These are phyloP conservation scores for Popillia japonica DNA, from an alignment of 1,140 invertebrate genomes.

Conservation along the genomic window DNA sequence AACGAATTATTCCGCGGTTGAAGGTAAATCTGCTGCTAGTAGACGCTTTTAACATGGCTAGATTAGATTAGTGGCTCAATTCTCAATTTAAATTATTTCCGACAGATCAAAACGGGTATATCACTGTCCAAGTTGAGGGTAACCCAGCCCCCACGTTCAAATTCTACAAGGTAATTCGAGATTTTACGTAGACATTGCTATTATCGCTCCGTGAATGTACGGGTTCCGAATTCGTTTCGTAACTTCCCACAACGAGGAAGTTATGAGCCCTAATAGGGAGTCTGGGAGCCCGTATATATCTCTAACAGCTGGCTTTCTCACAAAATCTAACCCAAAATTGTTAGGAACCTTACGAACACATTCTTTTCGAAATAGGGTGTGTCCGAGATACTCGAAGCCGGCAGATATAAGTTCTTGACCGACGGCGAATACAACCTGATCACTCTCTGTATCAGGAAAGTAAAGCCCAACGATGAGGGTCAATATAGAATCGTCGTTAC, in stretches of 20 bases:
- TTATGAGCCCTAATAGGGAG: too few species aligned
- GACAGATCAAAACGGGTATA: conserved; percentile 86
- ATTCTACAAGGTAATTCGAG: conserved; percentile 86
- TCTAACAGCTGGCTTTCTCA: too few species aligned
- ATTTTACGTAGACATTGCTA: background rate
- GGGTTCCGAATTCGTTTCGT: too few species aligned
- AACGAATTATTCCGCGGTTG: conserved; percentile 90
- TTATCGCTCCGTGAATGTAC: too few species aligned
- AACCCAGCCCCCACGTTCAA: conserved; percentile 93
- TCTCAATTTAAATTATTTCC: conserved; percentile 43
- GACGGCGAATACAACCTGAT: conserved; percentile 90
- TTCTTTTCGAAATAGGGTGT: conserved; percentile 65
- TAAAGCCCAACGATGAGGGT: conserved; percentile 96
- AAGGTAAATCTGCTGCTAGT: conserved; percentile 69
- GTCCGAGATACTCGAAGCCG: conserved; percentile 90
- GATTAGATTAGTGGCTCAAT: background rate
- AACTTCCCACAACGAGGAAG: too few species aligned
- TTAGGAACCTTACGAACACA: background rate
- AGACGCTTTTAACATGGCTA: background rate
- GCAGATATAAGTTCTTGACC: conserved; percentile 90
- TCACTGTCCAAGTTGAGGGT: conserved; percentile 88
- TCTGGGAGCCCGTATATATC: too few species aligned
- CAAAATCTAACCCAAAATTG: background rate
- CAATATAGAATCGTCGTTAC: conserved; percentile 93
- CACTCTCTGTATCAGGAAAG: conserved; percentile 93